Evolutionary conservation across 2,797 vertebrate genomes (phyloP), one percentile per base, ranked within the genome.

Genomic region (Taenioides sp.): DNA sequence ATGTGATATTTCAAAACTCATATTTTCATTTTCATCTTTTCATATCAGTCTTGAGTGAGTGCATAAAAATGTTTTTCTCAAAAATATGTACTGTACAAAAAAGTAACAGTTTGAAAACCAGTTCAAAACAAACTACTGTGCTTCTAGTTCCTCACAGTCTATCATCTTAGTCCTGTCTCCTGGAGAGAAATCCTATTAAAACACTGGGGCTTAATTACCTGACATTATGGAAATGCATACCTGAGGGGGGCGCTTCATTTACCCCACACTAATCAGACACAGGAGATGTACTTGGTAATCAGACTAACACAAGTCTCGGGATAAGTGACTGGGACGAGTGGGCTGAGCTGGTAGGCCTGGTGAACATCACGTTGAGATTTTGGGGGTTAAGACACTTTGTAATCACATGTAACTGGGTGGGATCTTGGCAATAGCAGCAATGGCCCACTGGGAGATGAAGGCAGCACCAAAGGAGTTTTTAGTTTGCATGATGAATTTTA

Each of bases 191-290:
- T 88, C 80, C 84, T 85, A 88, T 90, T 92, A 90, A 91, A 92
- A 85, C 88, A 88, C 88, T 87, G 77, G 87, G 85, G 89, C 87
- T 91, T 92, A 92, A 93, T 92, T 91, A 92, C 88, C 87, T 91
- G 88, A 88, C 88, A 91, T 91, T 91, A 93, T 91, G 89, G 90
- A 93, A 90, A 92, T 91, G 88, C 87, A 80, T 88, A 88, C 87
- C 91, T 89, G 87, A 88, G 86, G 85, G 89, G 88, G 83, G 86
- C 70, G 79, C 87, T 91, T 92, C 87, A 91, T 92, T 91, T 91
- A 90, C 87, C 88, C 83, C 73, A 85, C 84, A 85, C 85, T 92
- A 93, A 93, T 94, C 90, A 91, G 84, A 80, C 82, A 89, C 70
- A 82, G 84, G 77, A 87, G 84, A 87, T 82, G 85, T 76, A 84